Conservation (phyloP, 2,113 vertebrate species). For the Mus musculus region GRCm39 chr11:112878001-112878500, state of each 20-base stretch:
- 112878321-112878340: neutral
- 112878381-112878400: neutral
- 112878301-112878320: neutral
- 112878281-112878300: slow-evolving; percentile 9
- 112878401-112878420: neutral
- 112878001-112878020: neutral
- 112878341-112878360: neutral
- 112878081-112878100: neutral
- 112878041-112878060: neutral
- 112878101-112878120: neutral
- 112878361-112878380: neutral
- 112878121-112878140: neutral
- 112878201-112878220: neutral
- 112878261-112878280: neutral
- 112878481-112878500: neutral
- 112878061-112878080: neutral
- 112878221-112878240: neutral
- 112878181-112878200: neutral
- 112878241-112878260: neutral
- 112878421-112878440: neutral
- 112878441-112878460: neutral
- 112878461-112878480: neutral
- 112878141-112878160: neutral
- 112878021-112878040: neutral
- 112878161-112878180: neutral